Percentiles rank a stretch among this genome's conserved stretches.
These are phyloP conservation scores for Pygocentrus nattereri DNA, from an alignment of 2,797 vertebrate genomes.

Conservation along the genomic window DNA sequence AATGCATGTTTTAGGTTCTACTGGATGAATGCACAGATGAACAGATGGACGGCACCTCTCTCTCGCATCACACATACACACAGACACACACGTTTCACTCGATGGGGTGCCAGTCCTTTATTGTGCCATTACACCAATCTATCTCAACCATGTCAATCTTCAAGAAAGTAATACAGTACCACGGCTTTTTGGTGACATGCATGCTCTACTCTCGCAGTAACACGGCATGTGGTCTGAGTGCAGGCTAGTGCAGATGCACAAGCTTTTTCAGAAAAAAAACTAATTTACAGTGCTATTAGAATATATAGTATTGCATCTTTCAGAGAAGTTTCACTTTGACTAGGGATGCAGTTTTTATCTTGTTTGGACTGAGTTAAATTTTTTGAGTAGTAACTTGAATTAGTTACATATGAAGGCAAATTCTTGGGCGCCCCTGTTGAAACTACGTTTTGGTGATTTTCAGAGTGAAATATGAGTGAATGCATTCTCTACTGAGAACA, in stretches of 20 bases:
- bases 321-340: background rate
- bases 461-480: no score
- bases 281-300: background rate
- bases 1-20: background rate
- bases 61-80: constrained; percentile 3
- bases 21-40: background rate
- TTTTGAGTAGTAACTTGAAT: no score
- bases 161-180: constrained; percentile 29
- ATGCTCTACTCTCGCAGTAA: constrained; percentile 6
- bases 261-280: background rate
- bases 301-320: background rate
- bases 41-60: background rate
- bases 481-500: no score
- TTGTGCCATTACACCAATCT: constrained; percentile 43
- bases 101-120: constrained; percentile 45
- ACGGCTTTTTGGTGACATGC: constrained; percentile 24
- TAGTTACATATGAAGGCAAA: no score
- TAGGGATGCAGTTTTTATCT: no score
- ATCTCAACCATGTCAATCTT: constrained; percentile 44
- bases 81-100: background rate
- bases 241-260: constrained; percentile 24
- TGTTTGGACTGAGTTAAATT: no score
- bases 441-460: no score
- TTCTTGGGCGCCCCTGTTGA: no score
- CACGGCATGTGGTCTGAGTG: constrained; percentile 29